These are phyloP conservation scores for Phoxinus phoxinus DNA, from an alignment of 2,113 vertebrate species.

Conservation along the genomic window DNA sequence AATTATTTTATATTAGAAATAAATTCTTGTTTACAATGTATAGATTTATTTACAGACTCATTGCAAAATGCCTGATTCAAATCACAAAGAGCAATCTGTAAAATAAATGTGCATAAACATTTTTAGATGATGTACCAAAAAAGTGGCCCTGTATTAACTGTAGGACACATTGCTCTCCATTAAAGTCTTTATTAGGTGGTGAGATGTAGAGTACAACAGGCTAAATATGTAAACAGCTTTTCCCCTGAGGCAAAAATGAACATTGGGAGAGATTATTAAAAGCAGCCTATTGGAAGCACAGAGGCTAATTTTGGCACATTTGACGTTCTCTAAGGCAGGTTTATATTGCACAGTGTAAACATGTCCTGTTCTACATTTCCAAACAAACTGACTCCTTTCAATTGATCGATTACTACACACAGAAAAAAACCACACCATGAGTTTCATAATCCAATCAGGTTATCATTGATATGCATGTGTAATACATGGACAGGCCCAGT, in stretches of 20 bases:
- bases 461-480: neutral
- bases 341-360: slow-evolving; percentile 17
- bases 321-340: slow-evolving; percentile 32
- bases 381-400: neutral
- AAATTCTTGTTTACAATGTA: no score
- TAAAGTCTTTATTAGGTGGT: slow-evolving; percentile 34
- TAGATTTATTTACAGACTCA: no score
- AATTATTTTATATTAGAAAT: no score
- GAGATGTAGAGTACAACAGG: slow-evolving; percentile 16
- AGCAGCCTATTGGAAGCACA: slow-evolving; percentile 28
- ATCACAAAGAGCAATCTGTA: neutral
- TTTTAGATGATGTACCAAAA: neutral
- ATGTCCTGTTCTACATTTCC: no score
- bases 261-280: slow-evolving; percentile 9
- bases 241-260: neutral
- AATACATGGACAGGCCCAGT: neutral
- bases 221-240: slow-evolving; percentile 40
- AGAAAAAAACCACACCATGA: neutral
- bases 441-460: neutral
- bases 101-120: neutral
- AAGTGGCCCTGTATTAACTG: neutral
- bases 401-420: neutral
- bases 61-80: no score
- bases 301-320: slow-evolving; percentile 62
- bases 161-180: neutral